Evolutionary conservation across 2,888 invertebrate genomes (phyloP).

Genomic region (Oligia strigilis): DNA sequence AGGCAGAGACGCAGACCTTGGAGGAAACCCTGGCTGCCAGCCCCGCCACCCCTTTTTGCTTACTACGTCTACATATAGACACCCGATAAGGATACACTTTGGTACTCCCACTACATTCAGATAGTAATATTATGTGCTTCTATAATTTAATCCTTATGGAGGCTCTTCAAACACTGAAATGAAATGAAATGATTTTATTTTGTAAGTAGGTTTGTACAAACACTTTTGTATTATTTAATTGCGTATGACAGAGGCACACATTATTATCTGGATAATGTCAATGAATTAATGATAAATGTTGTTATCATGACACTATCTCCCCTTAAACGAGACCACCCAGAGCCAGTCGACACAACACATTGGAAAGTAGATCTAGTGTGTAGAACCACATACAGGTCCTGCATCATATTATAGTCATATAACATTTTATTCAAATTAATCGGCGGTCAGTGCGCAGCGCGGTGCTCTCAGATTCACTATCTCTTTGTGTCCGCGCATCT

Average conservation of each 20-base stretch:
- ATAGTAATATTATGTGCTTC: neutral
- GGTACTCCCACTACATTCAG: neutral
- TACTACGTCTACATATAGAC: neutral
- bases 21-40: neutral
- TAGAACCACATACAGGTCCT: conserved; percentile 4
- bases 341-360: neutral
- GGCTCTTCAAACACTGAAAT: too few species aligned
- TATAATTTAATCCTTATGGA: too few species aligned
- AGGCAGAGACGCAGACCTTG: neutral
- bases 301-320: neutral
- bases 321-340: neutral
- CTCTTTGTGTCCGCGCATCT: conserved; percentile 46
- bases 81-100: neutral
- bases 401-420: conserved; percentile 15
- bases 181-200: too few species aligned
- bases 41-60: neutral
- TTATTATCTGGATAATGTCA: neutral
- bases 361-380: conserved; percentile 44
- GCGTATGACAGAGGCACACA: neutral
- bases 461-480: conserved; percentile 51
- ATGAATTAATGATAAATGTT: neutral
- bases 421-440: conserved; percentile 31
- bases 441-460: conserved; percentile 28
- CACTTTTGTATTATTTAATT: neutral
- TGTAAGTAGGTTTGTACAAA: too few species aligned